phyloP scores from a whole-genome alignment of 2,888 invertebrate species.

The Epinotia demarniana region DNA sequence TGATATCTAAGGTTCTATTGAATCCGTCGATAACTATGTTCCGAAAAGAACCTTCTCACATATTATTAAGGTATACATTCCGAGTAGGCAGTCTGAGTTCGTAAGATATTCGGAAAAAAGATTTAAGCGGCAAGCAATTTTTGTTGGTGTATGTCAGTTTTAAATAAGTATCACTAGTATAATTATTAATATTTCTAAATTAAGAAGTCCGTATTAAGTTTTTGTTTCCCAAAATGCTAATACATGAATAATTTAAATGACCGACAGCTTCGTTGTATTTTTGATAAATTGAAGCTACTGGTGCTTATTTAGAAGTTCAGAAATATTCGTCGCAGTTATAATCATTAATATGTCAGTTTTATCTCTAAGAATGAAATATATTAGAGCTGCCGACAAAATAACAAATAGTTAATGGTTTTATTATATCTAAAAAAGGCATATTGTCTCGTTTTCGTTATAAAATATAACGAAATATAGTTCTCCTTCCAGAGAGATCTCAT shows the following conservation, averaged over 20 bases:
- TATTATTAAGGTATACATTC: constrained; percentile 1
- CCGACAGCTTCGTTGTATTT: constrained; percentile 3
- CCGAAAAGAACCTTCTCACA: not conserved
- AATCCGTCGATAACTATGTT: not conserved
- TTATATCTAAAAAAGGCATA: not conserved
- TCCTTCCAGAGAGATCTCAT: not conserved
- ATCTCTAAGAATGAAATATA: constrained; percentile 10
- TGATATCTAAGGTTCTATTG: constrained; percentile 22
- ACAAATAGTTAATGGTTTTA: not conserved
- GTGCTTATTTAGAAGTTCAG: not conserved
- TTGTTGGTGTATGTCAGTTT: not conserved
- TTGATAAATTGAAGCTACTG: constrained; percentile 26
- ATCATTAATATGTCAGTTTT: constrained; percentile 13
- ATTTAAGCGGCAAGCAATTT: not conserved
- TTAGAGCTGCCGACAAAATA: not conserved
- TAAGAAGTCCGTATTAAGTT: not conserved
- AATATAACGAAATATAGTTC: too few species aligned
- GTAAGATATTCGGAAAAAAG: not conserved
- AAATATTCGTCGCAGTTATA: not conserved
- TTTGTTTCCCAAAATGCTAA: constrained; percentile 16
- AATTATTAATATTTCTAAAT: constrained; percentile 11
- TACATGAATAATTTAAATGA: not conserved
- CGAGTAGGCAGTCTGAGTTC: not conserved
- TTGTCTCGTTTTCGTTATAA: not conserved
- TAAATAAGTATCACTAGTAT: constrained; percentile 1